Evolutionary conservation across 2,797 vertebrate species (phyloP).

Genomic region (Pangasius sanitwongsei): DNA sequence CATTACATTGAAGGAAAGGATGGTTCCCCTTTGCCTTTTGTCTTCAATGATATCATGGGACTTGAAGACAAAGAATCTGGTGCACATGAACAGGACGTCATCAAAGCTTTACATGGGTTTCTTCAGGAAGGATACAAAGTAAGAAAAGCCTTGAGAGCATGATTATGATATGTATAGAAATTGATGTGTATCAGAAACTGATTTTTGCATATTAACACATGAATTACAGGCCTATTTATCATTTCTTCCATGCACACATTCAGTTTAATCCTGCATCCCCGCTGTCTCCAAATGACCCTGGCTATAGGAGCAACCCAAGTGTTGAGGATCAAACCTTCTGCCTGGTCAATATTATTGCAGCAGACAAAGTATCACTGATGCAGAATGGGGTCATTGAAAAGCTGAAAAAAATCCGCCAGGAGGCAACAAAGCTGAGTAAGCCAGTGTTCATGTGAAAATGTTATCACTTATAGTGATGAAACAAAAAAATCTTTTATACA

Average conservation of each 20-base stretch:
- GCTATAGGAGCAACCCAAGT: not conserved
- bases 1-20: slow-evolving; percentile 2
- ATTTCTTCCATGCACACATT: no score
- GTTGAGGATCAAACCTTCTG: slow-evolving; percentile 15
- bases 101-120: not conserved
- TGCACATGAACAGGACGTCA: not conserved
- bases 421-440: slow-evolving; percentile 22
- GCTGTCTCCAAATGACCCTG: no score
- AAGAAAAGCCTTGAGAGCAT: not conserved
- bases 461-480: no score
- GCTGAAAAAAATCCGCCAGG: not conserved
- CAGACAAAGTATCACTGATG: slow-evolving; percentile 1
- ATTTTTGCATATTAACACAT: no score
- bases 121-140: not conserved
- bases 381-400: not conserved
- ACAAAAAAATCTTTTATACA: no score
- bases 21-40: slow-evolving; percentile 24
- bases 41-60: slow-evolving; percentile 12
- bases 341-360: slow-evolving; percentile 27
- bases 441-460: no score
- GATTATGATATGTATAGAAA: no score
- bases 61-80: not conserved
- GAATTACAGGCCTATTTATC: no score
- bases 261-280: no score
- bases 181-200: no score